Conservation (phyloP, 2,113 vertebrate genomes). For the Hippopotamus amphibius region DNA sequence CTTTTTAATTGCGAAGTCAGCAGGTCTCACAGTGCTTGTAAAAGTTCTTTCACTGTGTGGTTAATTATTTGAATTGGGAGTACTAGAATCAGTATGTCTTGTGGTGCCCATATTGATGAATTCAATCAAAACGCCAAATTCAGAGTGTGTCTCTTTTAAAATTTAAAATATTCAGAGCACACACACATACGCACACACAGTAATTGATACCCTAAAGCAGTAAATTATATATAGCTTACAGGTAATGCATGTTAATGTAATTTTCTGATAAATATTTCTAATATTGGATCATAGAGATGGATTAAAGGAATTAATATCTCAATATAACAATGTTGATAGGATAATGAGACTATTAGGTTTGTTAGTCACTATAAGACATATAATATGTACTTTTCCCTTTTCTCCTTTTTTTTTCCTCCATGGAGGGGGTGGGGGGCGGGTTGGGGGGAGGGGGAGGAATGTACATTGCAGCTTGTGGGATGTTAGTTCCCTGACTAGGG, state of each 20-base stretch:
- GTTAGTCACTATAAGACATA: not conserved
- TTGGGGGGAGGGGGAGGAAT: too few relatives aligned
- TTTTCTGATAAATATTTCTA: constrained; percentile 19
- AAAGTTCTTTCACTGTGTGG: not conserved
- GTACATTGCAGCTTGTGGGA: not conserved
- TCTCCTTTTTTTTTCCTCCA: not conserved
- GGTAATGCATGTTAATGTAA: not conserved
- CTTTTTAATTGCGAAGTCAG: not conserved
- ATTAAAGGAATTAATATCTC: not conserved
- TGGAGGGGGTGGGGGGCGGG: too few relatives aligned
- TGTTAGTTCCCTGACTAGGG: not conserved
- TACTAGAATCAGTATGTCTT: not conserved
- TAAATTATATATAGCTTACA: not conserved
- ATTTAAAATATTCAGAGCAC: not conserved
- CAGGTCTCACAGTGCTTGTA: not conserved
- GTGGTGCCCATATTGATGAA: not conserved
- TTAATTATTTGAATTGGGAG: not conserved
- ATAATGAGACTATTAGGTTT: not conserved
- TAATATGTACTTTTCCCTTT: not conserved
- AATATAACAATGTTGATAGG: not conserved
- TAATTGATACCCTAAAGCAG: not conserved
- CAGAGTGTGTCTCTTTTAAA: not conserved
- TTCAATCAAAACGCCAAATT: not conserved
- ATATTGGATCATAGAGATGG: constrained; percentile 17
- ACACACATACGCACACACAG: not conserved